Percentiles rank a stretch among this genome's conserved stretches.
These are phyloP conservation scores for Oeneis ivallda DNA, from an alignment of 2,888 invertebrate species.

Conservation along the genomic window DNA sequence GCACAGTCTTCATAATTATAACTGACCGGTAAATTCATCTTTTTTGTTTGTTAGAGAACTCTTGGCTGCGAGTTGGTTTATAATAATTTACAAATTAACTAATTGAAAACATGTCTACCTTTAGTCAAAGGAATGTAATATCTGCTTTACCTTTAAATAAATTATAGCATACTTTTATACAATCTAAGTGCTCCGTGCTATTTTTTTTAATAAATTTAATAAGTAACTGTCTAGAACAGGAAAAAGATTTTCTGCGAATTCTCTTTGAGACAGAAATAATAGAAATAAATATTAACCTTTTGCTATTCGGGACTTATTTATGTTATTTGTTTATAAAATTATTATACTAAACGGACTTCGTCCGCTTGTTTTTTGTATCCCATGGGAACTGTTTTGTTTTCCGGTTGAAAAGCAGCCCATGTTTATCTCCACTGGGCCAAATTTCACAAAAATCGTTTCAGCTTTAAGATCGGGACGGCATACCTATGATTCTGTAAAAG, in stretches of 20 bases:
- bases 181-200: too few relatives aligned
- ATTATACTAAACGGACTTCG: background rate
- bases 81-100: background rate
- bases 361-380: background rate
- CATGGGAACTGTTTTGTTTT: too few relatives aligned
- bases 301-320: background rate
- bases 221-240: constrained; percentile 8
- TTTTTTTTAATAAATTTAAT: background rate
- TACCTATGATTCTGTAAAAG: too few relatives aligned
- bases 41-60: background rate
- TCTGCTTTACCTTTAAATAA: background rate
- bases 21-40: background rate
- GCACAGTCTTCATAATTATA: constrained; percentile 10
- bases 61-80: background rate
- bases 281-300: background rate
- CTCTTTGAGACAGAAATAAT: background rate
- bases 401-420: too few relatives aligned
- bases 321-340: background rate
- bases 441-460: too few relatives aligned
- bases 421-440: too few relatives aligned
- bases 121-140: constrained; percentile 11
- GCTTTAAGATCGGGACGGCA: too few relatives aligned
- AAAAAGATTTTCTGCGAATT: background rate
- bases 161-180: background rate
- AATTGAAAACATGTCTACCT: constrained; percentile 10